phyloP scores from a whole-genome alignment of 2,888 invertebrate genomes.

The Yponomeuta evonymella region DNA sequence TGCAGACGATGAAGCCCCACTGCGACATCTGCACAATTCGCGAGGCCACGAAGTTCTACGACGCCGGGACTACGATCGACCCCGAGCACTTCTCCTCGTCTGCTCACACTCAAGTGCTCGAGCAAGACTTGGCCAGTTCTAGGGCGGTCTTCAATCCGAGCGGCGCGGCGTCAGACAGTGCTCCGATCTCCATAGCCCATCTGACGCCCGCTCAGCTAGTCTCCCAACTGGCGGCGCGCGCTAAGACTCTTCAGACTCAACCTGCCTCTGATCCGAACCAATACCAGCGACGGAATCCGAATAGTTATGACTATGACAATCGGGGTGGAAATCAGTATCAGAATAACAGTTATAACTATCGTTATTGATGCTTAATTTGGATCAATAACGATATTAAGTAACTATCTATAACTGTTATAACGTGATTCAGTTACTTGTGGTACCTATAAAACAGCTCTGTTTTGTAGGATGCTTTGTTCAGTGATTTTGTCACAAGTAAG shows the following conservation, averaged over 20 bases:
- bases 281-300: constrained; percentile 23
- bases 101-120: constrained; percentile 63
- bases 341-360: constrained; percentile 37
- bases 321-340: constrained; percentile 8
- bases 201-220: constrained; percentile 67
- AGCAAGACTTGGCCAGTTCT: constrained; percentile 58
- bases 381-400: neutral
- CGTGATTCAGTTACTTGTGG: no score
- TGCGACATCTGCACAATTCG: constrained; percentile 64
- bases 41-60: constrained; percentile 39
- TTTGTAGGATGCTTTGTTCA: no score
- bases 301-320: constrained; percentile 24
- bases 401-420: no score
- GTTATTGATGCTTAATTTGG: constrained; percentile 27
- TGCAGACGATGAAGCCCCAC: constrained; percentile 53
- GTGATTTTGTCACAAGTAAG: no score
- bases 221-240: constrained; percentile 63
- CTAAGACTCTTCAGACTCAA: constrained; percentile 52
- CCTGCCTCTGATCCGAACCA: neutral
- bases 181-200: constrained; percentile 62
- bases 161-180: constrained; percentile 48
- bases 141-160: constrained; percentile 58
- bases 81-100: constrained; percentile 44
- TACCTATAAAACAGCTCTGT: no score
- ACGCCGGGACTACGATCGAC: constrained; percentile 42